phyloP scores from a whole-genome alignment of 2,888 invertebrate genomes.

The Choreutis nemorana region DNA sequence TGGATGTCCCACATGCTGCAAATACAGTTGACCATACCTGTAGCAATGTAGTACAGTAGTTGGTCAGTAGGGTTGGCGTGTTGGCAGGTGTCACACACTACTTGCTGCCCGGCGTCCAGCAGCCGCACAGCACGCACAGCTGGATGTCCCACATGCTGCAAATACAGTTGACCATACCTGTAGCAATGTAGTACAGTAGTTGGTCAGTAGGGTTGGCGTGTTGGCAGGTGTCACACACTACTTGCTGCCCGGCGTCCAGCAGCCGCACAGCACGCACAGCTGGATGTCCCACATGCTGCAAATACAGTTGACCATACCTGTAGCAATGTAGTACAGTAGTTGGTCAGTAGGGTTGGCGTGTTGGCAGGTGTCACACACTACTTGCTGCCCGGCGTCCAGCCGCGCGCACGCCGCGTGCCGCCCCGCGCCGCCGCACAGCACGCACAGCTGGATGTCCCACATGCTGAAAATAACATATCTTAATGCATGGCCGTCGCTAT shows the following conservation, averaged over 20 bases:
- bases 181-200: too few relatives aligned
- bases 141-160: too few relatives aligned
- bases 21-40: too few relatives aligned
- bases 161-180: too few relatives aligned
- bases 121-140: constrained; percentile 18
- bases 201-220: constrained; percentile 32
- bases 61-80: too few relatives aligned
- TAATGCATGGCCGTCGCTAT: too few relatives aligned
- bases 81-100: too few relatives aligned
- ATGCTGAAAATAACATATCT: constrained; percentile 19
- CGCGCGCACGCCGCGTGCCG: constrained; percentile 23
- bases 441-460: constrained; percentile 39
- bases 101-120: constrained; percentile 21
- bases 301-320: too few relatives aligned
- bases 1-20: too few relatives aligned
- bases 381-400: neutral
- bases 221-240: constrained; percentile 24
- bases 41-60: too few relatives aligned
- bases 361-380: constrained; percentile 24
- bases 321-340: too few relatives aligned
- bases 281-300: too few relatives aligned
- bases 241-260: neutral
- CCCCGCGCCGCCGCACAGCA: constrained; percentile 41
- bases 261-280: constrained; percentile 18
- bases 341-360: constrained; percentile 32